A percentile compares a stretch with the other conserved stretches of the same genome.
Conservation (phyloP, 2,113 vertebrate species). For the Macrotis lagotis region DNA sequence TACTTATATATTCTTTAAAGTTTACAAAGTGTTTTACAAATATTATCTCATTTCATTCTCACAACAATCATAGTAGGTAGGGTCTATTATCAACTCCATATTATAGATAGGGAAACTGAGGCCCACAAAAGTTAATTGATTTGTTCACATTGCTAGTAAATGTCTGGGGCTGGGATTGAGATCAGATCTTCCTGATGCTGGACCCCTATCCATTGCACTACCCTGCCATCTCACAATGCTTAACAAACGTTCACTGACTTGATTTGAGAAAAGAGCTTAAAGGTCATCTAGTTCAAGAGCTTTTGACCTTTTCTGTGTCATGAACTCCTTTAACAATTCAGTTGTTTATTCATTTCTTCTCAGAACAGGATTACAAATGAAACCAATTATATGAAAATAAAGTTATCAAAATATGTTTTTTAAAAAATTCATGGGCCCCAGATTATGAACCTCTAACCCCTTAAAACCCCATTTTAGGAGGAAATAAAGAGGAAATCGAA, state of each 20-base stretch:
- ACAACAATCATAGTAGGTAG: background rate
- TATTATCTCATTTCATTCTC: background rate
- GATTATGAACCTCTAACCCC: background rate
- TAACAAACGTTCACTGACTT: background rate
- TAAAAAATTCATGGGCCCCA: background rate
- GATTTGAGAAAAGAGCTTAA: background rate
- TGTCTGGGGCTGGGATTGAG: background rate
- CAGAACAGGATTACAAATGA: background rate
- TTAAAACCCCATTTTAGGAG: background rate
- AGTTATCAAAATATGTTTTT: background rate
- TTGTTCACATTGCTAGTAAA: background rate
- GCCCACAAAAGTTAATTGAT: background rate
- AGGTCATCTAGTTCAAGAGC: background rate
- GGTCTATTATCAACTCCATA: background rate
- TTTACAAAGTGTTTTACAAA: background rate
- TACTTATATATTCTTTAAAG: background rate
- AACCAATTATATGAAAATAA: background rate
- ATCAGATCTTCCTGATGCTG: background rate
- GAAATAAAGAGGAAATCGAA: background rate
- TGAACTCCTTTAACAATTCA: background rate
- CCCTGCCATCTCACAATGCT: background rate
- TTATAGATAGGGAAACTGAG: background rate
- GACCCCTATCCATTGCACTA: background rate
- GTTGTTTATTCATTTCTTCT: background rate
- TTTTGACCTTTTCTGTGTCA: background rate